Evolutionary conservation across 2,797 vertebrate species (phyloP), one percentile per base, ranked within the genome.

Genomic region (Trachurus trachurus): DNA sequence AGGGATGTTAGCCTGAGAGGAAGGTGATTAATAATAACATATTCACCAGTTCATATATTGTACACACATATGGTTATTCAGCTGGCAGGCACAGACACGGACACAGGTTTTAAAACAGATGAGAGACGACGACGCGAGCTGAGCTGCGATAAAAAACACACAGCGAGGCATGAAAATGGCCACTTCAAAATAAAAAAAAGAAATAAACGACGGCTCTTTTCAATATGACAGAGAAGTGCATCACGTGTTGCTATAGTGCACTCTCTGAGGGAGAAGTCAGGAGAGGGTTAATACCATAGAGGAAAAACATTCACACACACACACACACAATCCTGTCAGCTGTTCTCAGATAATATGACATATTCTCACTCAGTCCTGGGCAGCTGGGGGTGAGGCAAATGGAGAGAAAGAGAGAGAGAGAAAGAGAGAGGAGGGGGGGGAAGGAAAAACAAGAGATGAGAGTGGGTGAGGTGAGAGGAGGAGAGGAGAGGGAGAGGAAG

Each of bases 221-320:
- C 54, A 73, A 81, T 65, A 57, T 12, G 50, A 68, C 54, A 44
- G 26, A 58, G 65, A 66, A 49, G 26, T 26, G 26, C 1, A 0
- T 74, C 71, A 26, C 50, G 49, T 67, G 49, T 67, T 54, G 13
- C 17, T 65, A 76, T 68, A 44, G 57, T 54, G 70, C 2, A 60
- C 42, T 75, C 67, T 82, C 53, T 80, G 63, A 58, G n/a, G 82
- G 40, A 64, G 4, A 69, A 59, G 78, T 58, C 53, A 66, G 56
- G 53, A 75, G 42, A 72, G 75, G 81, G 83, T 87, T 91, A 88
- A 88, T 69, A 58, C 45, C 71, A 66, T 0, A 16, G 40, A 87
- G 80, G 57, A 47, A 59, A 54, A 76, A 29, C 64, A 56, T 53
- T 66, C 26, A 65, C 57, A 58, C 60, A 74, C 13, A 83, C 13